Evolutionary conservation across 2,888 invertebrate genomes (phyloP), one percentile per base, ranked within the genome.

Genomic region (Laothoe populi): DNA sequence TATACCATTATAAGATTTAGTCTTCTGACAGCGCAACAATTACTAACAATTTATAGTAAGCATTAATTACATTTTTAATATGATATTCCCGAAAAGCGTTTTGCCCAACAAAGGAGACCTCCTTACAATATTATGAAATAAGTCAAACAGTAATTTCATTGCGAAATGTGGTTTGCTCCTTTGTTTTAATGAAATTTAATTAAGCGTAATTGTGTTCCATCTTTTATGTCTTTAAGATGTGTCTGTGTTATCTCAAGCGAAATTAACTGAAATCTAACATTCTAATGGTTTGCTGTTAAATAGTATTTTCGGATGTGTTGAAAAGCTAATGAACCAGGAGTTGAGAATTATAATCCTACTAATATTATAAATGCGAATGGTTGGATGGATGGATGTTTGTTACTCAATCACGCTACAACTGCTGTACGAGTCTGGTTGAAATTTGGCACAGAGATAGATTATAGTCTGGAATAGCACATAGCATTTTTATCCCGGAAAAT

Each of bases 51-150:
- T 82, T 80, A 80, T 82, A 80, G 76, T 75, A 78, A 70, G 73
- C 80, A 82, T 83, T 83, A 81, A 84, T 84, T 84, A 81, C 80
- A 83, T 82, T 73, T 82, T 83, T 84, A 84, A 84, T 84, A 85
- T 82, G 78, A 82, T 77, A n/a, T 38, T 72, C 71, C 68, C 59
- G 64, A 66, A 71, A 73, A 83, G 75, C 81, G 71, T 75, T 73
- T 79, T 83, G 70, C 71, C 68, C 65, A 77, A 84, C 84, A 84
- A 84, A 83, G 73, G 73, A 70, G 73, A 70, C 70, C 74, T 76
- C 75, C 77, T 75, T 73, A 78, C 72, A 82, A 79, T 80, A 73
- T 79, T 78, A 81, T 77, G 76, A 73, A 84, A 81, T 78, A 82
- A 83, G 77, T 83, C 79, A 80, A 81, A 82, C 74, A 81, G 76